Base-by-base conservation (phyloP, 2,113 vertebrate species). In the Puntigrus tetrazona region DNA sequence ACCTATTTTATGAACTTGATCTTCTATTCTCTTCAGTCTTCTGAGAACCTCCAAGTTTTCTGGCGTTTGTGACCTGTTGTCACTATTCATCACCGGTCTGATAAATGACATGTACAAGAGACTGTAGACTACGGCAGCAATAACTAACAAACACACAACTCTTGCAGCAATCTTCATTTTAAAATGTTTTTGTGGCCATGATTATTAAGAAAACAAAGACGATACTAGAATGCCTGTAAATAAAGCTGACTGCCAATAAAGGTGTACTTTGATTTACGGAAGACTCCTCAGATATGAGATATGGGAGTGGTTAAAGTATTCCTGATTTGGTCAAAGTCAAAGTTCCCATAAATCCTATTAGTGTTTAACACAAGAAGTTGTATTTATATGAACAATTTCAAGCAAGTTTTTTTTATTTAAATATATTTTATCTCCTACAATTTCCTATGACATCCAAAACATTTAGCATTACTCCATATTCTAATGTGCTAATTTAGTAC, bases 1-100 rank as follows among this genome's bases (percentile, higher is more conserved):
- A 94, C 93, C 10, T 45, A 93, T 86, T 45, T 36, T 73, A 52
- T 82, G 34, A 59, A 94, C 88, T 45, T 89, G 55, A 0, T 4
- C 22, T 43, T 93, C 91, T 63, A 94, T 88, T 72, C 81, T 88
- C 2, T 91, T 85, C 88, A 94, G 85, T 84, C 84, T 91, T 22
- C 31, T 36, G 3, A 90, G 69, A 16, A 93, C 87, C 13, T 87
- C 83, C 10, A 59, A 9, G 22, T 82, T 47, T 34, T 43, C 41
- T 63, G 16, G 1, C 22, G 7, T 45, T 43, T 75, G 70, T 34
- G 70, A 14, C 5, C 25, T 70, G 29, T 47, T 78, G 41, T 13
- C 59, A 6, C 14, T 34, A 67, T 1, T 34, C 4, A 34, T 34
- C n/a, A 43, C 80, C 5, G 45, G 22, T 69, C 29, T 70, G 34